Percentiles rank a stretch among this genome's conserved stretches.
Conservation (phyloP, 2,888 invertebrate genomes). For the Tipula lateralis region DNA sequence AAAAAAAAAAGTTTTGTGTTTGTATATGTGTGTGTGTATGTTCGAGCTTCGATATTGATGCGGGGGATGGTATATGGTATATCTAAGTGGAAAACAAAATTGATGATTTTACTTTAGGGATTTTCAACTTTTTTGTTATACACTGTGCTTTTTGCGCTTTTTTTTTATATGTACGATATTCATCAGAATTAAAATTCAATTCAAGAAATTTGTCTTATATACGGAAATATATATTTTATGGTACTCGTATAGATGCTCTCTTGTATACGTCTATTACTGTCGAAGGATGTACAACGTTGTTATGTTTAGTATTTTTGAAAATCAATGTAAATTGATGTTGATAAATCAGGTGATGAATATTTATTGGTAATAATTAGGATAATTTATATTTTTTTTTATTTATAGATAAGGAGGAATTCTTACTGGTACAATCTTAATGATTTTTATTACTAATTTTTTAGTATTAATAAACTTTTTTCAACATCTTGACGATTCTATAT, state of each 20-base stretch:
- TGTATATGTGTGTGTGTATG: not conserved
- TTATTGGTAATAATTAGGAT: not conserved
- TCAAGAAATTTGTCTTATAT: conserved; percentile 12
- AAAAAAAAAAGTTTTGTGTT: not conserved
- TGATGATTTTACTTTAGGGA: conserved; percentile 24
- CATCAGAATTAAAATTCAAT: conserved; percentile 24
- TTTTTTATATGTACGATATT: not conserved
- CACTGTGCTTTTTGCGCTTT: not conserved
- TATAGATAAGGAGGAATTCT: not conserved
- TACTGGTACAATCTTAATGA: not conserved
- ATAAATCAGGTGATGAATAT: conserved; percentile 19
- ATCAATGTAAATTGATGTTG: conserved; percentile 15
- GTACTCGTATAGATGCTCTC: no score
- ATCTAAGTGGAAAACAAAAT: not conserved
- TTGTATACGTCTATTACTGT: not conserved
- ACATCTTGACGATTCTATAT: not conserved
- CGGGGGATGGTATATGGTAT: no score
- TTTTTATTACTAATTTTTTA: not conserved
- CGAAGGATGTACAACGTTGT: not conserved
- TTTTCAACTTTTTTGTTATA: not conserved
- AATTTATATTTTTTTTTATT: not conserved
- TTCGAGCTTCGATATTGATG: not conserved
- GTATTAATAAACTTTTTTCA: not conserved
- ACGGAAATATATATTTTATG: not conserved
- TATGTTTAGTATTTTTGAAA: not conserved